phyloP scores from a whole-genome alignment of 2,797 vertebrate species.

The Gallinago solitaria region DNA sequence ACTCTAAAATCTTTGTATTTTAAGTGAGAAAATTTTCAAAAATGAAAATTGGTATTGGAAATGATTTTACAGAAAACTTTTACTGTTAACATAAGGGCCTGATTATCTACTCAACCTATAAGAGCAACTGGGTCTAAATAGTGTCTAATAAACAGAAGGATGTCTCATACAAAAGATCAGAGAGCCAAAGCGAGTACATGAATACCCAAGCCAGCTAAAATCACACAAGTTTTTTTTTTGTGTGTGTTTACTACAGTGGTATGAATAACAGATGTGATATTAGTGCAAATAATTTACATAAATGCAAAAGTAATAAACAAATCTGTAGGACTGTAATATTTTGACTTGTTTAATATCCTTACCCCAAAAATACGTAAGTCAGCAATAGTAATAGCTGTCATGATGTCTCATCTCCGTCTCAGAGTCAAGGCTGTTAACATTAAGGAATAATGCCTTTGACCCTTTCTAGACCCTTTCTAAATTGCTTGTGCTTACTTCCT shows the following conservation, averaged over 20 bases:
- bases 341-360: not conserved
- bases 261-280: not conserved
- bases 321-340: not conserved
- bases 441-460: not conserved
- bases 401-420: not conserved
- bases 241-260: not conserved
- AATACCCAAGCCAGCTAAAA: not conserved
- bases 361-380: not conserved
- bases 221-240: not conserved
- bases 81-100: not conserved
- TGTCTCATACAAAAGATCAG: rapidly evolving
- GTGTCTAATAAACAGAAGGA: not conserved
- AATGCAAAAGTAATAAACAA: not conserved
- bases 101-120: not conserved
- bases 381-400: not conserved
- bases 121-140: not conserved
- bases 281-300: not conserved
- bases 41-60: not conserved
- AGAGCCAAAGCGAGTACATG: not conserved
- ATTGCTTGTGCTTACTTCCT: not conserved
- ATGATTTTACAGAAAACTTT: not conserved
- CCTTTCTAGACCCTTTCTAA: not conserved
- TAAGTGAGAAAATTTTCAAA: not conserved
- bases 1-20: not conserved
- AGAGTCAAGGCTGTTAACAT: not conserved